Conservation (phyloP, 1,140 invertebrate genomes). For the Penaeus japonicus region DNA sequence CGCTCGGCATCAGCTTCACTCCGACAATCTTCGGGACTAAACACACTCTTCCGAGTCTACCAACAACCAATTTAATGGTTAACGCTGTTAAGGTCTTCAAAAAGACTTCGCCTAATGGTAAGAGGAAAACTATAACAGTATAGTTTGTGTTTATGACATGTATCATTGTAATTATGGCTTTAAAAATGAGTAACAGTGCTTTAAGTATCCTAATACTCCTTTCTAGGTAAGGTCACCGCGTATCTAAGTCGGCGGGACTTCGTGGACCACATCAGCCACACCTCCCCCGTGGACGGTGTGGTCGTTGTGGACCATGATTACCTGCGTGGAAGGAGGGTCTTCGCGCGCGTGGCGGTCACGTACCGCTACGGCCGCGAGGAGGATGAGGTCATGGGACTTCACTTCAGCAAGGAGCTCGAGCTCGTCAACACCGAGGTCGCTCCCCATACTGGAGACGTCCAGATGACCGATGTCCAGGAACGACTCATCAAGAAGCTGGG, state of each 20-base stretch:
- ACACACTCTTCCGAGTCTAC: neutral
- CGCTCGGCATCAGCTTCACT: slow-evolving; percentile 17
- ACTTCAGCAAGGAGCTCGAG: slow-evolving; percentile 89
- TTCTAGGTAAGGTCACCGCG: slow-evolving; percentile 81
- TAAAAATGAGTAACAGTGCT: too few relatives aligned
- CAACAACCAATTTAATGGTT: slow-evolving; percentile 7
- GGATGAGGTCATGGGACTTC: slow-evolving; percentile 92
- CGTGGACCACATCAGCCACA: slow-evolving; percentile 85
- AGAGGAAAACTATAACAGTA: neutral
- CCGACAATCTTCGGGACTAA: neutral
- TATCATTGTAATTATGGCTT: too few relatives aligned
- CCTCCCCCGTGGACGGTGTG: slow-evolving; percentile 87
- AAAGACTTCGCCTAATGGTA: slow-evolving; percentile 49
- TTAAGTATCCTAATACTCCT: neutral
- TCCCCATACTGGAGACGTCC: slow-evolving; percentile 71
- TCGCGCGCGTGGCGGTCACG: slow-evolving; percentile 74
- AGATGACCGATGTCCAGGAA: slow-evolving; percentile 70
- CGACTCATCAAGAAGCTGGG: slow-evolving; percentile 61
- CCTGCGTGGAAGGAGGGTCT: slow-evolving; percentile 83
- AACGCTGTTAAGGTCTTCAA: slow-evolving; percentile 50
- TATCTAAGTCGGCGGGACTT: slow-evolving; percentile 91
- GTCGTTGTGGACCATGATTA: slow-evolving; percentile 88
- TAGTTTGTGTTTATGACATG: too few relatives aligned
- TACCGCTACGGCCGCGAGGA: slow-evolving; percentile 91
- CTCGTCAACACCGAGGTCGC: slow-evolving; percentile 79